Conservation (phyloP, 2,797 vertebrate genomes). For the Okamejei kenojei region DNA sequence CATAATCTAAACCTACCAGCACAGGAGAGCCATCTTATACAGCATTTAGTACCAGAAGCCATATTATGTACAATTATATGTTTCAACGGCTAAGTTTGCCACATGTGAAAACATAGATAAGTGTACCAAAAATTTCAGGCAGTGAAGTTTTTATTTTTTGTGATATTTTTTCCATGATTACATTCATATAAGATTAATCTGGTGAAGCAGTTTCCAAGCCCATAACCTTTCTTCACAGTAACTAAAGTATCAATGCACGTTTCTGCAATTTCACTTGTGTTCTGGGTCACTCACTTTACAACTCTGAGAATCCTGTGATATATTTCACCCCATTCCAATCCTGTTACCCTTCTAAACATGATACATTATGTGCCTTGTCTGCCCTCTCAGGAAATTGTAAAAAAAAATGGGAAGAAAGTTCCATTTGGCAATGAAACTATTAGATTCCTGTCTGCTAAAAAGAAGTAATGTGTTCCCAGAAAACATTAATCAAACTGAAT, state of each 20-base stretch:
- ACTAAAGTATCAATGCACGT: not conserved
- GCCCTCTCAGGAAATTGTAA: slow-evolving; percentile 8
- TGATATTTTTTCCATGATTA: not conserved
- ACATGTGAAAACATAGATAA: not conserved
- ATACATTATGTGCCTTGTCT: slow-evolving; percentile 20
- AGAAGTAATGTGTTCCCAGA: slow-evolving; percentile 29
- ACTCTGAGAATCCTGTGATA: not conserved
- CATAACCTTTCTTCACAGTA: not conserved
- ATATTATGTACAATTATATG: not conserved
- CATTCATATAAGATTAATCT: not conserved
- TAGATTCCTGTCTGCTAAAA: slow-evolving; percentile 31
- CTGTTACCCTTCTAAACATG: slow-evolving; percentile 17
- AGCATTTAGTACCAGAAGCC: not conserved
- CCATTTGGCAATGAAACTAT: slow-evolving; percentile 28
- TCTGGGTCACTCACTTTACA: not conserved
- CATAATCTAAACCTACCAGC: not conserved
- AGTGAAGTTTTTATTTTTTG: not conserved
- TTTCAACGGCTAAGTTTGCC: not conserved
- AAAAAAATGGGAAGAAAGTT: slow-evolving; percentile 16
- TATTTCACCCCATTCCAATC: slow-evolving; percentile 1
- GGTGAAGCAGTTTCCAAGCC: not conserved
- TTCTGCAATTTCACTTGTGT: not conserved
- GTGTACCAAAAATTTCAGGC: not conserved
- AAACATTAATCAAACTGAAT: slow-evolving; percentile 26
- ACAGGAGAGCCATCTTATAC: not conserved